Conservation (phyloP, 2,888 invertebrate genomes). For the Copidosoma aretas region DNA sequence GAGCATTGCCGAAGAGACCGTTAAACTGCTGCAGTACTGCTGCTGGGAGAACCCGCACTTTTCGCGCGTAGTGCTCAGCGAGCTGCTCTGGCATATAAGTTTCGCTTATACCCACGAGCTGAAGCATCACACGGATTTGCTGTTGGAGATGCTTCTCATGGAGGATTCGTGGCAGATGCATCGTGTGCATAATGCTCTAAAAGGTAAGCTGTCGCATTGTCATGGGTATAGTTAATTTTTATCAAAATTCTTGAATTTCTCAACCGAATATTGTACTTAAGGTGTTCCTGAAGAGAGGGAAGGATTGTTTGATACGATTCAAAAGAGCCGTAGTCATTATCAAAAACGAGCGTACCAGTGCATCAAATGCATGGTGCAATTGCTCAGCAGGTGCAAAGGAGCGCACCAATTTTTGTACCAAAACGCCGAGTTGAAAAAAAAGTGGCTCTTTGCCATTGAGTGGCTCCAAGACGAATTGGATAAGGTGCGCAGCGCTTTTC, state of each 20-base stretch:
- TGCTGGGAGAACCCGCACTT: slow-evolving; percentile 97
- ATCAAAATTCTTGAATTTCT: not conserved
- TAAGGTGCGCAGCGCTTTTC: slow-evolving; percentile 62
- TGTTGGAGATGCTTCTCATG: slow-evolving; percentile 84
- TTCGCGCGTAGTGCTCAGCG: slow-evolving; percentile 86
- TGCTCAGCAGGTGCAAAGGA: slow-evolving; percentile 84
- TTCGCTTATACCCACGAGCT: slow-evolving; percentile 93
- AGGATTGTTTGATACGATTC: slow-evolving; percentile 91
- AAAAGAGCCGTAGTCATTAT: slow-evolving; percentile 90
- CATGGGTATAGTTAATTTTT: not conserved
- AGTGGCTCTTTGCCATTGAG: slow-evolving; percentile 88
- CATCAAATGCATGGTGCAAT: slow-evolving; percentile 91
- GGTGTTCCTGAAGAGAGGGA: slow-evolving; percentile 84
- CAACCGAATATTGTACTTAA: slow-evolving; percentile 45
- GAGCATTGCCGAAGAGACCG: slow-evolving; percentile 88
- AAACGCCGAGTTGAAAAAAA: slow-evolving; percentile 79
- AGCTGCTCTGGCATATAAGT: slow-evolving; percentile 88
- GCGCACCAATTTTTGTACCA: slow-evolving; percentile 82
- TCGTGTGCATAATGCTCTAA: slow-evolving; percentile 90
- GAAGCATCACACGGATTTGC: slow-evolving; percentile 87
- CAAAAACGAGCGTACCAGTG: slow-evolving; percentile 97
- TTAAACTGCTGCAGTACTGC: slow-evolving; percentile 88
- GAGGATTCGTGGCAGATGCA: slow-evolving; percentile 97
- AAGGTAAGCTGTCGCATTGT: slow-evolving; percentile 67
- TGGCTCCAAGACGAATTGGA: slow-evolving; percentile 97